phyloP scores from a whole-genome alignment of 2,113 vertebrate species.

The Urocynchramus pylzowi region DNA sequence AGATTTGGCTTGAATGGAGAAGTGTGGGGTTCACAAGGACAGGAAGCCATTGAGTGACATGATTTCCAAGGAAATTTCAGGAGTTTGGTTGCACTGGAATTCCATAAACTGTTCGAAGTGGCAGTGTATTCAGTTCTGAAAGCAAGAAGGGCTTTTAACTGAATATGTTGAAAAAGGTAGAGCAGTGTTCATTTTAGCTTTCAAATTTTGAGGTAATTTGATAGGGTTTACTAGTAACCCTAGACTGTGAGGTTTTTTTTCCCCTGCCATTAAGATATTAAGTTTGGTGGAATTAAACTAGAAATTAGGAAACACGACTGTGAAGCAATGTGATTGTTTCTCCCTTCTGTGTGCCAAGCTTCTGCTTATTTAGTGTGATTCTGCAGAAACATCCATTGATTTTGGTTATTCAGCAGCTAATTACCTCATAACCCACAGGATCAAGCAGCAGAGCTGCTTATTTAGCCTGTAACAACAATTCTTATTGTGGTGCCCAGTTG shows the following conservation, averaged over 20 bases:
- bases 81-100: not conserved
- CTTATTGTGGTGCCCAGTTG: not conserved
- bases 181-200: not conserved
- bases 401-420: slow-evolving; percentile 33
- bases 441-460: not conserved
- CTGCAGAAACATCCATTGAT: slow-evolving; percentile 34
- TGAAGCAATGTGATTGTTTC: not conserved
- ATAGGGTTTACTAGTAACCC: not conserved
- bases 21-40: not conserved
- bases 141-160: not conserved
- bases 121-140: not conserved
- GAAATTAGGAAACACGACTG: not conserved
- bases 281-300: slow-evolving; percentile 1
- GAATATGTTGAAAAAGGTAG: not conserved
- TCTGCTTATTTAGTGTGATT: slow-evolving; percentile 2
- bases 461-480: not conserved
- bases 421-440: slow-evolving; percentile 7
- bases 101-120: not conserved
- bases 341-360: not conserved
- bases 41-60: not conserved
- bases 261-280: not conserved
- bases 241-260: not conserved
- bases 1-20: not conserved
- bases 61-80: not conserved
- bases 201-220: slow-evolving; percentile 1